A percentile compares a stretch with the other conserved stretches of the same genome.
Evolutionary conservation across 2,113 vertebrate genomes (phyloP).

Genomic region (Sylvia atricapilla): DNA sequence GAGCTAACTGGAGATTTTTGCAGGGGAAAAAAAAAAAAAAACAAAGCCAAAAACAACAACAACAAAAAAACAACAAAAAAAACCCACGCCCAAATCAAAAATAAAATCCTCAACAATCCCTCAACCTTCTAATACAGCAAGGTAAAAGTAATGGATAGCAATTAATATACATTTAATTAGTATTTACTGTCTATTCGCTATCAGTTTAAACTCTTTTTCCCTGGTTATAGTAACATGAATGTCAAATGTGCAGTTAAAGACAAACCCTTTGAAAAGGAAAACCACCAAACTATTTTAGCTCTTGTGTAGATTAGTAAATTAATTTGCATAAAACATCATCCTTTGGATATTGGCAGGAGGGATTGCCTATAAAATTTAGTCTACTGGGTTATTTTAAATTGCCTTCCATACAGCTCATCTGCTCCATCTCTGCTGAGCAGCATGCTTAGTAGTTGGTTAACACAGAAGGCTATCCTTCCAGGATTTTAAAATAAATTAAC

Average conservation of each 20-base stretch:
- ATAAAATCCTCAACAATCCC: not conserved
- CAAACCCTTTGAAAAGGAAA: not conserved
- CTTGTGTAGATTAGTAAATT: not conserved
- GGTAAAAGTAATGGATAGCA: not conserved
- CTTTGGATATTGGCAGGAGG: not conserved
- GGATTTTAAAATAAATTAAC: constrained; percentile 13
- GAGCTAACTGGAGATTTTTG: not conserved
- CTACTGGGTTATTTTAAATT: not conserved
- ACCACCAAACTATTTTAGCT: not conserved
- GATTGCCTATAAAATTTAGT: not conserved
- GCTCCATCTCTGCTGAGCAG: not conserved
- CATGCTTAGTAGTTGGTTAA: not conserved
- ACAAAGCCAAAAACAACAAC: not conserved
- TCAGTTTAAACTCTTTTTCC: not conserved
- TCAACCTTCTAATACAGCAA: not conserved
- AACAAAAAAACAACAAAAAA: too few relatives aligned
- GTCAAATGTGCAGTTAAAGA: not conserved
- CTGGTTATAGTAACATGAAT: not conserved
- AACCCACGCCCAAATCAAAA: not conserved
- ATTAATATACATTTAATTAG: not conserved
- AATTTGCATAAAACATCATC: not conserved
- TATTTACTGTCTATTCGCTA: not conserved
- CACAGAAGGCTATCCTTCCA: not conserved
- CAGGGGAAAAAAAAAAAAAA: not conserved
- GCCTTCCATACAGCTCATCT: not conserved